A percentile compares a stretch with the other conserved stretches of the same genome.
phyloP scores from a whole-genome alignment of 1,140 invertebrate species.

The Campoletis sonorensis region DNA sequence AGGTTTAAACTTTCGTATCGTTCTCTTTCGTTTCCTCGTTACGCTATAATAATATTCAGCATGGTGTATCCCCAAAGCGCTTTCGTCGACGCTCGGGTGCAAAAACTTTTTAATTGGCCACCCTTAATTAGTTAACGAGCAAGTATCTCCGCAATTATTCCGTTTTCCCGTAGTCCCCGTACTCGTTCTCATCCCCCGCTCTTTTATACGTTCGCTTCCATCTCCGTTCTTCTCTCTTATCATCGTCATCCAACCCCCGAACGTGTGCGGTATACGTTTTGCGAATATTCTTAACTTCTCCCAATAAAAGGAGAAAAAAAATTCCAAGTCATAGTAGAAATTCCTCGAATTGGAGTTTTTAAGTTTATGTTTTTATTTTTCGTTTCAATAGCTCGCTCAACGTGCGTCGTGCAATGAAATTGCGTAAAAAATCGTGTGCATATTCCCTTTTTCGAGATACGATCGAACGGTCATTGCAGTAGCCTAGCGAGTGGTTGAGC shows the following conservation, averaged over 20 bases:
- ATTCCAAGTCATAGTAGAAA: too few species aligned
- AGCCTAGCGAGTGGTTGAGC: too few species aligned
- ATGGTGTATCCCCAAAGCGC: slow-evolving; percentile 30
- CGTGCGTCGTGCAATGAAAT: too few species aligned
- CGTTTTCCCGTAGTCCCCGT: slow-evolving; percentile 62
- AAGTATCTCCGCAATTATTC: slow-evolving; percentile 74
- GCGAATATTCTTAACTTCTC: neutral
- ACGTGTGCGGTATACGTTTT: too few species aligned
- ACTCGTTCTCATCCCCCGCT: slow-evolving; percentile 32
- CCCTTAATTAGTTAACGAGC: slow-evolving; percentile 75
- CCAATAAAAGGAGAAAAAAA: neutral
- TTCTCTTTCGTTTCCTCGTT: neutral
- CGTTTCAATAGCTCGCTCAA: neutral
- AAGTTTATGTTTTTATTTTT: neutral
- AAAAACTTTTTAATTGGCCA: slow-evolving; percentile 76
- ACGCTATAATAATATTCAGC: slow-evolving; percentile 30
- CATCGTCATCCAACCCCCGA: neutral
- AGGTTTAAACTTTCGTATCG: neutral
- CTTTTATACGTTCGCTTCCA: slow-evolving; percentile 18
- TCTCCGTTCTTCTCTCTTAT: neutral
- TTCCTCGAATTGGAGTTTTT: too few species aligned
- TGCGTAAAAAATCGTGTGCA: neutral
- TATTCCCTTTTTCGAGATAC: slow-evolving; percentile 3
- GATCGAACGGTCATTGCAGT: neutral
- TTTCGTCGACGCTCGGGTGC: slow-evolving; percentile 60